These are phyloP conservation scores for Poeciliopsis retropinna DNA, from an alignment of 2,113 vertebrate species.

Conservation along the genomic window DNA sequence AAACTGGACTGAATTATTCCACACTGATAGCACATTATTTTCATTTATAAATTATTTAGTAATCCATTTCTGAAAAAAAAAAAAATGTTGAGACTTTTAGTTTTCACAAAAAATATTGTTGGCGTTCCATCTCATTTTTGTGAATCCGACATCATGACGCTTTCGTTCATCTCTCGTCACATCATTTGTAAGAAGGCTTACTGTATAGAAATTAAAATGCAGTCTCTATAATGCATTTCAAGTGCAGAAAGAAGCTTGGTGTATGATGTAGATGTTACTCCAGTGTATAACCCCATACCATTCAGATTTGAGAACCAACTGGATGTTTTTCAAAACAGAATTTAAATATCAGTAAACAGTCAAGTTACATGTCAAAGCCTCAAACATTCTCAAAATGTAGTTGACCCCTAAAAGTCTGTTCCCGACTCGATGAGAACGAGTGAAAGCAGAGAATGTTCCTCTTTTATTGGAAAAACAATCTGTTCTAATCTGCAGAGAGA, in stretches of 20 bases:
- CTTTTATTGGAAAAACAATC: constrained; percentile 62
- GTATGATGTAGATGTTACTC: not conserved
- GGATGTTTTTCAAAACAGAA: constrained; percentile 10
- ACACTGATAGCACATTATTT: too few relatives aligned
- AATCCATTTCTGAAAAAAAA: too few relatives aligned
- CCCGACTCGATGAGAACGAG: constrained; percentile 25
- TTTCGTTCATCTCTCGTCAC: too few relatives aligned
- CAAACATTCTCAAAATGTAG: not conserved
- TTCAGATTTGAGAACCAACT: not conserved
- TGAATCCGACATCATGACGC: too few relatives aligned
- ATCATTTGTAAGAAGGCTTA: not conserved
- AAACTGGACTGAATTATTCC: too few relatives aligned
- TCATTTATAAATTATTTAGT: too few relatives aligned
- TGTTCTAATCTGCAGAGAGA: constrained; percentile 63
- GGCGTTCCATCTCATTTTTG: too few relatives aligned
- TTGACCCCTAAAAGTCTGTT: constrained; percentile 38
- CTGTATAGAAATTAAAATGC: not conserved
- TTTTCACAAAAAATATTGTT: too few relatives aligned
- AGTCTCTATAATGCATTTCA: not conserved
- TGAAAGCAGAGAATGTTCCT: constrained; percentile 45
- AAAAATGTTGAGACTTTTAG: too few relatives aligned
- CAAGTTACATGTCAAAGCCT: constrained; percentile 15
- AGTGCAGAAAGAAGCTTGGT: too few relatives aligned
- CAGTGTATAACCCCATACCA: not conserved
- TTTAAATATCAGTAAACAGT: not conserved